Evolutionary conservation across 2,113 vertebrate species (phyloP).

Genomic region (Sinocyclocheilus maitianheensis): DNA sequence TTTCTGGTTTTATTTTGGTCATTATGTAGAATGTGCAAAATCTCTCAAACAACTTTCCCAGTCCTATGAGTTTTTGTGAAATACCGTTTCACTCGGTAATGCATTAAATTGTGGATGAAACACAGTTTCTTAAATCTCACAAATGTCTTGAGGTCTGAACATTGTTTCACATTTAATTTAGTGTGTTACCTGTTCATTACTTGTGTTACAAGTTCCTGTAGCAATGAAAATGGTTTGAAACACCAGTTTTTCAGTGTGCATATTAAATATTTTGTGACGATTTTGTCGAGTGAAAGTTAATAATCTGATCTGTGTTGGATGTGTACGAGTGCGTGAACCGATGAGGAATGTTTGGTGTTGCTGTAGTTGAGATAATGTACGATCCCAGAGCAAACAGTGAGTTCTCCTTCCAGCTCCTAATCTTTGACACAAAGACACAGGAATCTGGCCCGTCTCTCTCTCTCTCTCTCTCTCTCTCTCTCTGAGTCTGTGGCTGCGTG

Average conservation of each 20-base stretch:
- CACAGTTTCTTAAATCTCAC: not conserved
- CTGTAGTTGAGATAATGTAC: conserved; percentile 68
- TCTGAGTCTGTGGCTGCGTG: conserved; percentile 41
- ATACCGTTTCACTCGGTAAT: not conserved
- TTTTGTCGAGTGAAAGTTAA: not conserved
- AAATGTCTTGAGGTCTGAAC: not conserved
- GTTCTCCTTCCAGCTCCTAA: conserved; percentile 72
- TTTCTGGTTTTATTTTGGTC: not conserved
- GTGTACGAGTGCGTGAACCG: conserved; percentile 48
- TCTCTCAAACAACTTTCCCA: not conserved
- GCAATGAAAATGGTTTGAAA: no score
- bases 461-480: conserved; percentile 2
- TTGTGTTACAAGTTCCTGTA: no score
- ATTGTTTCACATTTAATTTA: not conserved
- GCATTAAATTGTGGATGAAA: not conserved
- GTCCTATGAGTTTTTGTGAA: not conserved
- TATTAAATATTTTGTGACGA: not conserved
- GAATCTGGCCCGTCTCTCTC: not conserved
- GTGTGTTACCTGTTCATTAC: not conserved
- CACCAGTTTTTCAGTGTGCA: no score
- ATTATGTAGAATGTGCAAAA: not conserved
- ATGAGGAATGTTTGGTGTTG: conserved; percentile 69
- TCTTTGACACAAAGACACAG: conserved; percentile 76
- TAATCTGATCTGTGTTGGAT: not conserved
- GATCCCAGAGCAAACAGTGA: conserved; percentile 71